These are phyloP conservation scores for Alectoris magna DNA, from an alignment of 2,797 vertebrate genomes.

Conservation along the genomic window DNA sequence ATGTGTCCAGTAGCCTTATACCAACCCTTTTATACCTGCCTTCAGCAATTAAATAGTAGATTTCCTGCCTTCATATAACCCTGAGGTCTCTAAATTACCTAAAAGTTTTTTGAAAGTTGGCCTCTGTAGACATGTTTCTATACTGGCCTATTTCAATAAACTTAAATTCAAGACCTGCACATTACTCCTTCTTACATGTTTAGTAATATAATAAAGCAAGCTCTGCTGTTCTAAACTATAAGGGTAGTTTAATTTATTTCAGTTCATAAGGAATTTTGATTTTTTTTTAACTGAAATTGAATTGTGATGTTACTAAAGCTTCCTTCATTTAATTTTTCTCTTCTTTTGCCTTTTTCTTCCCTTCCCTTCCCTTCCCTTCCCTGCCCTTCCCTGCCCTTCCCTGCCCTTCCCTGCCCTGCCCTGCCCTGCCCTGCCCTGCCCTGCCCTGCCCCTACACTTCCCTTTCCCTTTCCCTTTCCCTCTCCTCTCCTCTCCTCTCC, in stretches of 20 bases:
- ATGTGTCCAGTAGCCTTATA: not conserved
- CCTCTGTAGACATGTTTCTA: not conserved
- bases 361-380: no score
- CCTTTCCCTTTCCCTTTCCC: no score
- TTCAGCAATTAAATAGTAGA: not conserved
- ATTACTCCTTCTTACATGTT: not conserved
- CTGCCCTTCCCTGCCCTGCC: no score
- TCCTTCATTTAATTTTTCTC: not conserved
- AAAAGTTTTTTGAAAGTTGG: not conserved
- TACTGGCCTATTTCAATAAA: not conserved
- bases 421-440: no score
- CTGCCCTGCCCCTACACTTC: no score
- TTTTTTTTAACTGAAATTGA: not conserved
- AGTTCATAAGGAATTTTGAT: not conserved
- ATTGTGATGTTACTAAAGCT: not conserved
- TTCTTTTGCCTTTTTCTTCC: no score
- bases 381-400: no score
- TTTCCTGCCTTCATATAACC: not conserved
- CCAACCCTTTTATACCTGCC: fast-evolving
- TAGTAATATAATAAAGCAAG: not conserved
- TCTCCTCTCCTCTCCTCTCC: no score
- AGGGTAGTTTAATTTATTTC: not conserved
- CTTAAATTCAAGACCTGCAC: not conserved
- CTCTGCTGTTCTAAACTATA: not conserved
- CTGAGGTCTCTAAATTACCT: not conserved